Conservation (phyloP, 2,113 vertebrate genomes). For the Phyllostomus discolor region DNA sequence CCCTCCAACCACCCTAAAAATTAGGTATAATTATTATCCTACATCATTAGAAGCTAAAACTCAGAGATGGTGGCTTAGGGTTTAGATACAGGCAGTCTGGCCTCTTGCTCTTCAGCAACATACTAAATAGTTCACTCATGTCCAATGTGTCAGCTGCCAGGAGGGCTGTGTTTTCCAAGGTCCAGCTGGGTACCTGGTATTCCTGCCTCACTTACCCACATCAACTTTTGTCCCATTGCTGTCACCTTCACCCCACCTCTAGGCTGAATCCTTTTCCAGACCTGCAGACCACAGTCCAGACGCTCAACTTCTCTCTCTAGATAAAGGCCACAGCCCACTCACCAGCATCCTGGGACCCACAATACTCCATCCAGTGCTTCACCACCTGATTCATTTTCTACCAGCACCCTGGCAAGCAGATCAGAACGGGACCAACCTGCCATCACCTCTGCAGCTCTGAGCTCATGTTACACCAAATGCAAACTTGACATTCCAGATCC, state of each 20-base stretch:
- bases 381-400: not conserved
- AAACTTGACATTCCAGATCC: not conserved
- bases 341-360: not conserved
- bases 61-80: not conserved
- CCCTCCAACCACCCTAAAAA: not conserved
- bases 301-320: not conserved
- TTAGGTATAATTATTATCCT: not conserved
- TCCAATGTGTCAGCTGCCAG: not conserved
- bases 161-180: not conserved
- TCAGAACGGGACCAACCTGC: not conserved
- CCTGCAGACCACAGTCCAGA: not conserved
- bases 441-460: not conserved
- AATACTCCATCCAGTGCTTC: not conserved
- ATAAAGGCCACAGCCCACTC: not conserved
- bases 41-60: not conserved
- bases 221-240: not conserved
- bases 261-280: not conserved
- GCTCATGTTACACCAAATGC: not conserved
- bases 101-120: not conserved
- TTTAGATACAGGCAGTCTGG: not conserved
- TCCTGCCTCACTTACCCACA: not conserved
- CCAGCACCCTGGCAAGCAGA: not conserved
- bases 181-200: no score
- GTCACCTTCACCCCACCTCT: not conserved
- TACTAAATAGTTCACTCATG: no score